Percentiles rank a stretch among this genome's conserved stretches.
These are phyloP conservation scores for Tetrao urogallus DNA, from an alignment of 2,113 vertebrate genomes.

Conservation along the genomic window DNA sequence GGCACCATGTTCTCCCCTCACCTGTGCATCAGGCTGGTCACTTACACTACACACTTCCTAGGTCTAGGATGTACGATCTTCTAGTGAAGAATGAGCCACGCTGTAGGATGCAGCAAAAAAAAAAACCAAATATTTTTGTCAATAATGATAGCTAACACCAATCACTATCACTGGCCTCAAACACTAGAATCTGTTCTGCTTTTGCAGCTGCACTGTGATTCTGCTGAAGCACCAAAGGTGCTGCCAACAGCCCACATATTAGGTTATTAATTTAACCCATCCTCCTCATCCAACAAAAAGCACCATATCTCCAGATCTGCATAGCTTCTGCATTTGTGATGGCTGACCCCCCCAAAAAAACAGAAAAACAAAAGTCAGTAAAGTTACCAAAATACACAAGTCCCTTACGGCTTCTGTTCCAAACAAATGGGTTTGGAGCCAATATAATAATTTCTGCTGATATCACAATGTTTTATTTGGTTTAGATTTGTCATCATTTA, in stretches of 20 bases:
- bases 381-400: conserved; percentile 39
- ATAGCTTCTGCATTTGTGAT: conserved; percentile 60
- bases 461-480: background rate
- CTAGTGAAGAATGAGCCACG: background rate
- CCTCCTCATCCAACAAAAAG: conserved; percentile 53
- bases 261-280: conserved; percentile 16
- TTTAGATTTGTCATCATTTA: conserved; percentile 7
- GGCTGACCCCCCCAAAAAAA: conserved; percentile 37
- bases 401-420: conserved; percentile 50
- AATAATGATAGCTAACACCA: background rate
- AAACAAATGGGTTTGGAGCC: conserved; percentile 23
- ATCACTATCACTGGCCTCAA: background rate
- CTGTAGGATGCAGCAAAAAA: background rate
- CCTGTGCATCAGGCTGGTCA: background rate
- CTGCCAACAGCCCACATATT: conserved; percentile 25
- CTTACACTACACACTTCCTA: background rate
- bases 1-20: background rate
- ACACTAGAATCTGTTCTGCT: background rate
- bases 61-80: background rate
- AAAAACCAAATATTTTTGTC: background rate
- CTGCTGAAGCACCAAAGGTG: background rate
- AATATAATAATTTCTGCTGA: conserved; percentile 14
- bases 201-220: conserved; percentile 35
- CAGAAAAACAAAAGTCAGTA: conserved; percentile 13
- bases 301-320: background rate